Percentiles rank a stretch among this genome's conserved stretches.
Conservation (phyloP, 1,140 invertebrate genomes). For the Hycleus phaleratus region DNA sequence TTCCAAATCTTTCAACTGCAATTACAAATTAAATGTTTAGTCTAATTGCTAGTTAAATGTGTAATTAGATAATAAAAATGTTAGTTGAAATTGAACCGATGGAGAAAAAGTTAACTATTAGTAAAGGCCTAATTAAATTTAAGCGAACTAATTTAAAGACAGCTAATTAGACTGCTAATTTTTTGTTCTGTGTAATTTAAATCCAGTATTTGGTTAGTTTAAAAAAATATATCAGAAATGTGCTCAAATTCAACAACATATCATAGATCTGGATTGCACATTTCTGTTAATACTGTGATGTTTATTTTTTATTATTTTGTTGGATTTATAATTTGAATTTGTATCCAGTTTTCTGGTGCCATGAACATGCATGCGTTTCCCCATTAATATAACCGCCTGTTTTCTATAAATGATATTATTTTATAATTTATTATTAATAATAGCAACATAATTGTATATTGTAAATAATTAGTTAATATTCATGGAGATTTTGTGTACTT, state of each 20-base stretch:
- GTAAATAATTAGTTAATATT: constrained; percentile 19
- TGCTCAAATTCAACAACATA: constrained; percentile 4
- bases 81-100: too few species aligned
- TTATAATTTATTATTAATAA: not conserved
- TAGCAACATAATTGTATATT: constrained; percentile 1
- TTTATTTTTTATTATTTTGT: constrained; percentile 6
- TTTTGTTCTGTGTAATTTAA: constrained; percentile 6
- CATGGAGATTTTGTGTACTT: constrained; percentile 15
- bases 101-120: constrained; percentile 23
- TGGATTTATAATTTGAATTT: constrained; percentile 1
- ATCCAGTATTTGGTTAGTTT: constrained; percentile 1
- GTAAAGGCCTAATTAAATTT: constrained; percentile 31
- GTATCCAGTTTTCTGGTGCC: not conserved
- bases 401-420: constrained; percentile 6
- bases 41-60: constrained; percentile 7
- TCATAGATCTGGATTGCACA: constrained; percentile 9
- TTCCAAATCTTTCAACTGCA: constrained; percentile 1
- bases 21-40: constrained; percentile 6
- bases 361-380: constrained; percentile 1
- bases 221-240: constrained; percentile 5
- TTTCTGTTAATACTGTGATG: constrained; percentile 21
- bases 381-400: not conserved
- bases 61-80: constrained; percentile 6
- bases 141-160: constrained; percentile 20
- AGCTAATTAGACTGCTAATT: constrained; percentile 19